Percentiles rank a stretch among this genome's conserved stretches.
phyloP scores from a whole-genome alignment of 2,113 vertebrate species.

The Bufo gargarizans region DNA sequence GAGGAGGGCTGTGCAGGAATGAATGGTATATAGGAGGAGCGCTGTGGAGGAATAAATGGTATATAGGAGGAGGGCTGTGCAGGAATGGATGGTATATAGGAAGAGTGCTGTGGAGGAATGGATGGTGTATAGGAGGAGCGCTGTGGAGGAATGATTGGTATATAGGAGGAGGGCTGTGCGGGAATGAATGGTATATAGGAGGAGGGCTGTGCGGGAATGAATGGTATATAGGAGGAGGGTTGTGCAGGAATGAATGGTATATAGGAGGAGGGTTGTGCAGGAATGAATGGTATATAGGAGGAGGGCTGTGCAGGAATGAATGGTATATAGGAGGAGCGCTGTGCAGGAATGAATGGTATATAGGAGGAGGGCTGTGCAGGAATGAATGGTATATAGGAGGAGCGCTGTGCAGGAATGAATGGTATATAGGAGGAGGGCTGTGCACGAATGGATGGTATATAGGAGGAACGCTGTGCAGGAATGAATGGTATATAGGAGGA shows the following conservation, averaged over 20 bases:
- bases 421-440: not conserved
- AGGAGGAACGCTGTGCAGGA: too few species aligned
- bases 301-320: not conserved
- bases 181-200: too few species aligned
- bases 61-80: not conserved
- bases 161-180: not conserved
- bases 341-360: not conserved
- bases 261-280: not conserved
- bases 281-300: not conserved
- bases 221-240: not conserved
- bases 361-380: not conserved
- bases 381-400: not conserved
- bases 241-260: not conserved
- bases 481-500: not conserved
- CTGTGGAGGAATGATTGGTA: not conserved
- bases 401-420: not conserved
- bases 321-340: too few species aligned
- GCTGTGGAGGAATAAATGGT: not conserved
- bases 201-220: not conserved
- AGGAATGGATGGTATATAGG: not conserved
- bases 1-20: not conserved
- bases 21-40: not conserved
- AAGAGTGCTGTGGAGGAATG: not conserved
- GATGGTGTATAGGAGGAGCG: not conserved
- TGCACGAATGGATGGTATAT: not conserved